Percentiles rank a stretch among this genome's conserved stretches.
These are phyloP conservation scores for Hippopotamyrus pictus DNA, from an alignment of 2,797 vertebrate species.

Conservation along the genomic window DNA sequence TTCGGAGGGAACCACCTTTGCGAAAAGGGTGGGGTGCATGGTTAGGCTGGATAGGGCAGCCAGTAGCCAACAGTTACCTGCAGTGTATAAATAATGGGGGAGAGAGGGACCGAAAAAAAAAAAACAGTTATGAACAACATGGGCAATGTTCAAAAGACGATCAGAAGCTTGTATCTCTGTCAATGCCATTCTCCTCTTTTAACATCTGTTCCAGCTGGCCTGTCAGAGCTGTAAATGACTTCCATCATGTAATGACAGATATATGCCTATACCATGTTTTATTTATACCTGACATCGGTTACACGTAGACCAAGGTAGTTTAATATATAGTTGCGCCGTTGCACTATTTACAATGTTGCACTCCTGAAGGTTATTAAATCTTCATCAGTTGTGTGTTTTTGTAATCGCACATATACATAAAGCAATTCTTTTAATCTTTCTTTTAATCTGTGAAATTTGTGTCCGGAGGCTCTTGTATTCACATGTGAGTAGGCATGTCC, in stretches of 20 bases:
- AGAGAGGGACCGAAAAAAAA: neutral
- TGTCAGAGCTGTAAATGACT: neutral
- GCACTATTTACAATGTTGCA: neutral
- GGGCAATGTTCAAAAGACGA: neutral
- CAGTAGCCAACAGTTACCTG: constrained; percentile 75
- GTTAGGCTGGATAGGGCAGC: constrained; percentile 68
- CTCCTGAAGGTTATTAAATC: neutral
- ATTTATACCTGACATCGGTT: neutral
- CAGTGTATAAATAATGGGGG: neutral
- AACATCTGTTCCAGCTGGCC: constrained; percentile 35
- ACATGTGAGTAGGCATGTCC: constrained; percentile 16
- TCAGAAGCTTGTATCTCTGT: neutral
- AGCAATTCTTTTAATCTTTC: neutral
- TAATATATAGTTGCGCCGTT: neutral
- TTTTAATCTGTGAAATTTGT: neutral
- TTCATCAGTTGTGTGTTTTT: neutral
- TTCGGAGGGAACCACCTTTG: constrained; percentile 60
- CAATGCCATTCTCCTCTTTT: constrained; percentile 27
- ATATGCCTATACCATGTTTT: constrained; percentile 16
- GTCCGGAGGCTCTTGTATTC: constrained; percentile 1
- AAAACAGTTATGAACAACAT: neutral
- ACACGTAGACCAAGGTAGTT: neutral
- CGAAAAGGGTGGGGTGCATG: constrained; percentile 60
- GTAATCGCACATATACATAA: neutral
- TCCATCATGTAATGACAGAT: constrained; percentile 1